Evolutionary conservation across 35 echinoderm and acorn worm species (phyloP).

Genomic region (Patiria miniata): DNA sequence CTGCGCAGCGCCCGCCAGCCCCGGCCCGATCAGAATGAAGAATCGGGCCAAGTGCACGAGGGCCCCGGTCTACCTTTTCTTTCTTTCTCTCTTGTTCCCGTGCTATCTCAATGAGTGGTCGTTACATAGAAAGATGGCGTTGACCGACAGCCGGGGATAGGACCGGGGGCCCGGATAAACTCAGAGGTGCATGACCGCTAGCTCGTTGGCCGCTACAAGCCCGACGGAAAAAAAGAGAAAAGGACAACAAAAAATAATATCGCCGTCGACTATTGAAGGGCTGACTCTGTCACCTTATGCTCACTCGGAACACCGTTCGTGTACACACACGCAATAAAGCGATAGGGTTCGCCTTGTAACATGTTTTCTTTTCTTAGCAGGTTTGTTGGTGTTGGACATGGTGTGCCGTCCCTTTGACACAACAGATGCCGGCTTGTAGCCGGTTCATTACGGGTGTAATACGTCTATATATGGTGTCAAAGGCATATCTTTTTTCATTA

Average conservation of each 20-base stretch:
- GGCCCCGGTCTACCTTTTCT: not conserved
- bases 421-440: too few species aligned
- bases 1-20: not conserved
- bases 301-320: not conserved
- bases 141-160: not conserved
- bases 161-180: too few species aligned
- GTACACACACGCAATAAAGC: too few species aligned
- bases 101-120: too few species aligned
- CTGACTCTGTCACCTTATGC: slow-evolving; percentile 21
- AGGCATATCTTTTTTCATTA: too few species aligned
- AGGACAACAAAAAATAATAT: not conserved
- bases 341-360: too few species aligned
- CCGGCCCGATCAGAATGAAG: not conserved
- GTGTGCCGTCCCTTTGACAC: too few species aligned
- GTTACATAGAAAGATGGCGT: not conserved
- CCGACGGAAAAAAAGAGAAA: not conserved
- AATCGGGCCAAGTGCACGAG: slow-evolving; percentile 22
- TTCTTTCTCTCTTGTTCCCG: not conserved
- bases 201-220: not conserved
- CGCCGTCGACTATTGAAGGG: not conserved
- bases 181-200: slow-evolving; percentile 19
- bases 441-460: too few species aligned
- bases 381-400: too few species aligned
- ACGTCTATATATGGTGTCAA: too few species aligned
- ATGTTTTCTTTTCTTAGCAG: too few species aligned